Conservation (phyloP, 2,888 invertebrate genomes). For the Spialia ferax region DNA sequence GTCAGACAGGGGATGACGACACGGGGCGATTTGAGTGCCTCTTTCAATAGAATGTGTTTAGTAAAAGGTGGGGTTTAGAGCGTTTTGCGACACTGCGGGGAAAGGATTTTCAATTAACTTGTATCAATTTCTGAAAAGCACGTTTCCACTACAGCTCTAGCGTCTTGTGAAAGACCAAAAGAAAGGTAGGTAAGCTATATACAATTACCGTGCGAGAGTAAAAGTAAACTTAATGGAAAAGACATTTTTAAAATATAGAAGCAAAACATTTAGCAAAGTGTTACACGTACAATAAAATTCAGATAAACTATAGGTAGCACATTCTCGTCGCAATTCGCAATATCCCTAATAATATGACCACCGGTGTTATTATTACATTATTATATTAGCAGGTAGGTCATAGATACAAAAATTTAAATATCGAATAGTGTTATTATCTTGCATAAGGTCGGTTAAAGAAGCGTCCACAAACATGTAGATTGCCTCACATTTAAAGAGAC, state of each 20-base stretch:
- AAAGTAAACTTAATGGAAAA: not conserved
- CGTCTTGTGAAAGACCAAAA: not conserved
- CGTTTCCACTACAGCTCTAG: constrained; percentile 15
- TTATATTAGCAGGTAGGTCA: no score
- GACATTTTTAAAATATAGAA: not conserved
- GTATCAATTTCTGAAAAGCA: constrained; percentile 34
- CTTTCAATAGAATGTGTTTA: constrained; percentile 40
- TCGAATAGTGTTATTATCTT: no score
- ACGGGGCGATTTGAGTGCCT: constrained; percentile 34
- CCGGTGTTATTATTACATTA: no score
- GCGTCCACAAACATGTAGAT: no score
- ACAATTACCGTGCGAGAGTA: not conserved
- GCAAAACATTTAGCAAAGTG: no score
- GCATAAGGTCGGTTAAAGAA: no score
- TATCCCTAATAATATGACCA: no score
- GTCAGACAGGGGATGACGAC: not conserved
- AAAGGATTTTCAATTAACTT: constrained; percentile 40
- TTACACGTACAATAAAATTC: no score
- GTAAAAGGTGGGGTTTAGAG: constrained; percentile 38
- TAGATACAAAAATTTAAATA: no score
- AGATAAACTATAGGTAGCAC: no score
- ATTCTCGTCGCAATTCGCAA: no score
- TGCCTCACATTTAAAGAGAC: no score
- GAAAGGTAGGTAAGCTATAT: not conserved
- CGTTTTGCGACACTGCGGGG: constrained; percentile 29